These are phyloP conservation scores for Phoxinus dragarum DNA, from an alignment of 2,797 vertebrate species.

Conservation along the genomic window DNA sequence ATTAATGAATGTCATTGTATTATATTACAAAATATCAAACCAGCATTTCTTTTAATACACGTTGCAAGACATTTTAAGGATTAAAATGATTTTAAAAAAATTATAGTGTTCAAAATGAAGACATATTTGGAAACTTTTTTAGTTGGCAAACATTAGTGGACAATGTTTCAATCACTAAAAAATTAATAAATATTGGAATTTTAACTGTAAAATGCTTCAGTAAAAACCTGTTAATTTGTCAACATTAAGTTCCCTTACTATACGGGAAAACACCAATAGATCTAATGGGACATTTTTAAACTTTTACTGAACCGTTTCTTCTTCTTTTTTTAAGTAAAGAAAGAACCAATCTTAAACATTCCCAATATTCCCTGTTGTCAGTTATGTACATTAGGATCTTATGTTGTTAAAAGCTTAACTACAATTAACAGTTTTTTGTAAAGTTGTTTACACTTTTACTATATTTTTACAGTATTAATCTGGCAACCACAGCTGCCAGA, in stretches of 20 bases:
- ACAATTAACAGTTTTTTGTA: not conserved
- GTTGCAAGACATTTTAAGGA: not conserved
- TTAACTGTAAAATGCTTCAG: not conserved
- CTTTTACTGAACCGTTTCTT: too few species aligned
- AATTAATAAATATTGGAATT: too few species aligned
- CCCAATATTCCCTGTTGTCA: not conserved
- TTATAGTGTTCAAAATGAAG: not conserved
- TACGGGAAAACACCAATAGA: not conserved
- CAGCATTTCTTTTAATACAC: not conserved
- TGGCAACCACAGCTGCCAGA: too few species aligned
- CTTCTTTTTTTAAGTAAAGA: not conserved
- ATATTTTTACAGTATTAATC: not conserved
- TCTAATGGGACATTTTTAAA: not conserved
- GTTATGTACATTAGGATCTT: not conserved
- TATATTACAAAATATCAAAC: conserved; percentile 2
- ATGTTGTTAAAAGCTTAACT: not conserved
- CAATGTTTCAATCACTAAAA: not conserved
- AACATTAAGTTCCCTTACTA: too few species aligned
- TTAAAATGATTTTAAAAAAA: not conserved
- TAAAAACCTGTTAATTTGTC: not conserved
- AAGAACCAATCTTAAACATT: not conserved
- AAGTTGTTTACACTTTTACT: not conserved
- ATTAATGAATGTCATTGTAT: not conserved
- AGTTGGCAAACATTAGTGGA: not conserved
- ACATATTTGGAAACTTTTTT: not conserved